Percentiles rank a stretch among this genome's conserved stretches.
Evolutionary conservation across 2,113 vertebrate species (phyloP).

Genomic region (Charadrius vociferus): DNA sequence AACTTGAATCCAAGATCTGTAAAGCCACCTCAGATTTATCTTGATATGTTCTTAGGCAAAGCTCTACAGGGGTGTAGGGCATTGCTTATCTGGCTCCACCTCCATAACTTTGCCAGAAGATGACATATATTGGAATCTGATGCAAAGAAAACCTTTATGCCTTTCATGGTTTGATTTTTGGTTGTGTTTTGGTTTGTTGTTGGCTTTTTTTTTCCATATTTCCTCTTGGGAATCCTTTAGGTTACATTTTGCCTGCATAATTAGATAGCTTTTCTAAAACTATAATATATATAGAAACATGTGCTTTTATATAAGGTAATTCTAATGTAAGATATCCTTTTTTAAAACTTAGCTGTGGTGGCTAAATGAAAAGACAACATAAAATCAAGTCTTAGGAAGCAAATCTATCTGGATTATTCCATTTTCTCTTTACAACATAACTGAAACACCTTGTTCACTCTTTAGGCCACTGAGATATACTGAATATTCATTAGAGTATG

Average conservation of each 20-base stretch:
- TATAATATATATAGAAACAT: background rate
- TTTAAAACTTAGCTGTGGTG: background rate
- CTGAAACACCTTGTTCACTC: background rate
- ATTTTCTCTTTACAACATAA: background rate
- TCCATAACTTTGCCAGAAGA: background rate
- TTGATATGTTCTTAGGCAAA: background rate
- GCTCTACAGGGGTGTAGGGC: background rate
- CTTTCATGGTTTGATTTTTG: background rate
- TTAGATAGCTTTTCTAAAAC: background rate
- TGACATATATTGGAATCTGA: background rate
- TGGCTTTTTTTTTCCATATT: background rate
- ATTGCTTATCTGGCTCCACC: background rate
- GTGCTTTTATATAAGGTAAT: background rate
- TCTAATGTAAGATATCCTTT: background rate
- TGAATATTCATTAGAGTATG: conserved; percentile 6
- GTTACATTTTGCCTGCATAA: background rate
- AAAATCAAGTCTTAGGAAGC: background rate
- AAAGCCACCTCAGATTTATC: background rate
- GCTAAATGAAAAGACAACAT: background rate
- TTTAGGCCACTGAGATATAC: background rate
- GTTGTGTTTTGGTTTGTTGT: background rate
- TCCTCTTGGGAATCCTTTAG: background rate
- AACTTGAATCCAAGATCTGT: background rate
- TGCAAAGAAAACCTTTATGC: background rate
- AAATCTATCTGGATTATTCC: background rate